A percentile compares a stretch with the other conserved stretches of the same genome.
phyloP scores from a whole-genome alignment of 2,797 vertebrate species.

The Pseudochaenichthys georgianus region DNA sequence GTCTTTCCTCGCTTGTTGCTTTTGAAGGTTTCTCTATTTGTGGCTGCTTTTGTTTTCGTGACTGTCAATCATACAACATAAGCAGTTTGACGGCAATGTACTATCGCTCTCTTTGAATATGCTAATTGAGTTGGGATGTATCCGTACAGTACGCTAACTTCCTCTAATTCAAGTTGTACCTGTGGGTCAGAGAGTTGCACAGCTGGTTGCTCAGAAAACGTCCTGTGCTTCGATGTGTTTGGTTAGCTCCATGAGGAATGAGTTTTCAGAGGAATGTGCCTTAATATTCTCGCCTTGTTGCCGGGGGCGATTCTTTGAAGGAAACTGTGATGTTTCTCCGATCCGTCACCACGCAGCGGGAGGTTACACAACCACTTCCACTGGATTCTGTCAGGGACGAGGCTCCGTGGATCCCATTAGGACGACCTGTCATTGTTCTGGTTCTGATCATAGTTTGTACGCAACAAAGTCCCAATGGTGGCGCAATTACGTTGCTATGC shows the following conservation, averaged over 20 bases:
- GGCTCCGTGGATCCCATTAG: slow-evolving; percentile 13
- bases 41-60: not conserved
- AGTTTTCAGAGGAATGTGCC: slow-evolving; percentile 62
- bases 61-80: too few species aligned
- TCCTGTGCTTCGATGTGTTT: slow-evolving; percentile 4
- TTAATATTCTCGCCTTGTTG: slow-evolving; percentile 42
- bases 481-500: too few species aligned
- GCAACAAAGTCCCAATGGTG: too few species aligned
- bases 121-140: too few species aligned
- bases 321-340: slow-evolving; percentile 47
- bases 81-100: too few species aligned
- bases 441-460: not conserved
- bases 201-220: slow-evolving; percentile 30
- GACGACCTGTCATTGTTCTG: slow-evolving; percentile 1
- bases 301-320: slow-evolving; percentile 60
- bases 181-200: slow-evolving; percentile 23
- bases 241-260: slow-evolving; percentile 54
- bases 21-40: not conserved
- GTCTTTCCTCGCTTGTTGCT: not conserved
- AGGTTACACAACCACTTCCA: slow-evolving; percentile 30
- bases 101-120: too few species aligned
- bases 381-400: slow-evolving; percentile 14
- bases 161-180: slow-evolving; percentile 10
- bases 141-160: not conserved
- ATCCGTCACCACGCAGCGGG: slow-evolving; percentile 11